These are phyloP conservation scores for Colaptes auratus DNA, from an alignment of 2,113 vertebrate species.

Conservation along the genomic window DNA sequence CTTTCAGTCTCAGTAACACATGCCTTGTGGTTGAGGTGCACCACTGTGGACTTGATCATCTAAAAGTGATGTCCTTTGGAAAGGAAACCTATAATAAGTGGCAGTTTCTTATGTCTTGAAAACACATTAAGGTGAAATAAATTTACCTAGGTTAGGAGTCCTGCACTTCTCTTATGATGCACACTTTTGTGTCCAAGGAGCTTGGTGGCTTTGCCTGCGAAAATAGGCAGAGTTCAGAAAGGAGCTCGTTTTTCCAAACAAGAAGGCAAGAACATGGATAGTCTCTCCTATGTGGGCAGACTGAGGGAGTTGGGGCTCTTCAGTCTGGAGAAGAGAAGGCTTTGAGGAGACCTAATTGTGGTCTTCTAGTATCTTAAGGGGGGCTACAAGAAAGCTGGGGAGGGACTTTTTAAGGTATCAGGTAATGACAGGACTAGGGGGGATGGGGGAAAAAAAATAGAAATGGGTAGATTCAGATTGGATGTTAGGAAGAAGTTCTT, in stretches of 20 bases:
- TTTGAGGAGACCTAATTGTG: too few relatives aligned
- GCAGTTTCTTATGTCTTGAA: neutral
- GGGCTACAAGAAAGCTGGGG: too few relatives aligned
- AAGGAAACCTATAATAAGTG: neutral
- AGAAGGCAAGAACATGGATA: neutral
- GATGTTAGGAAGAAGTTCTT: too few relatives aligned
- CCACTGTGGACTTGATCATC: neutral
- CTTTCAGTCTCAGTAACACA: neutral
- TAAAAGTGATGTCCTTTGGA: neutral
- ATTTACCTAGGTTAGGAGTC: neutral
- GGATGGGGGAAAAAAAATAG: too few relatives aligned
- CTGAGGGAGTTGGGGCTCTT: too few relatives aligned
- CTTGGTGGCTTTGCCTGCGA: neutral
- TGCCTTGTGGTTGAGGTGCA: neutral
- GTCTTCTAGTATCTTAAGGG: too few relatives aligned
- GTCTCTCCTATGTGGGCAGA: too few relatives aligned
- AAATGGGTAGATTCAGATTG: too few relatives aligned
- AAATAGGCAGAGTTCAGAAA: neutral
- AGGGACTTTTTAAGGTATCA: too few relatives aligned
- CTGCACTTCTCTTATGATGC: neutral
- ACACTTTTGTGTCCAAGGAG: neutral
- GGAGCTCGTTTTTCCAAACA: neutral
- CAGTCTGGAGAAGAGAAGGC: too few relatives aligned
- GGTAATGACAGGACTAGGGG: too few relatives aligned
- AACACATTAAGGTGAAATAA: neutral